Evolutionary conservation across 92 coral and sea anemone species (phyloP), one percentile per base, ranked within the genome.

Genomic region (Isaurus tuberculatus): DNA sequence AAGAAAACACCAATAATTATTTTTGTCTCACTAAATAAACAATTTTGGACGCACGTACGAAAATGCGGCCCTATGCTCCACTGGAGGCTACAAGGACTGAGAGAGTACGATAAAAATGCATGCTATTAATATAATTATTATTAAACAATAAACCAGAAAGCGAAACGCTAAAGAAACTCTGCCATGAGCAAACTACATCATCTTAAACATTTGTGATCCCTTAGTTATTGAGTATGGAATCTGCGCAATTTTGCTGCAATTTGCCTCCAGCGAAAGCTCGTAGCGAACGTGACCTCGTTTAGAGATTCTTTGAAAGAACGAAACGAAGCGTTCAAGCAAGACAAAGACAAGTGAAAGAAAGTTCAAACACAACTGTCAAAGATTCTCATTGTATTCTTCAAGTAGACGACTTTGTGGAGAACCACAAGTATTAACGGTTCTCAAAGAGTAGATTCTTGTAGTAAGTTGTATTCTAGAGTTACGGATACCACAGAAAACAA

Each of bases 401-500:
- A 72, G 43, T 29, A 26, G 55, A 55, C 60, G 4, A 69, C 36
- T 72, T 7, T 34, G 34, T 19, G 57, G 77, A 58, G 16, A 42
- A 46, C 78, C 78, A 72, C 78, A 72, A 27, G 23, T 34, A 26
- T 26, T 26, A 57, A 57, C 65, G 22, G 65, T 57, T n/a, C 27
- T 7, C 22, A 57, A 57, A 63, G 26, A 55, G 3, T 28, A 63
- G 34, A 29, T 27, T 26, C 33, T 29, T 40, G 46, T 40, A 40
- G 16, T 63, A 29, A 26, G 4, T 9, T 10, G 15, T 5, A 8
- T 25, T 34, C 34, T 4, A 34, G 34, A 26, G 16, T 28, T 15
- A 63, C 17, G 69, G 33, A 7, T 28, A 63, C 66, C 28, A 20
- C 22, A 23, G 2, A 27, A 23, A 29, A 13, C 4, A 29, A 29